Percentiles rank a stretch among this genome's conserved stretches.
Evolutionary conservation across 2,113 vertebrate genomes (phyloP).

Genomic region (Urocynchramus pylzowi): DNA sequence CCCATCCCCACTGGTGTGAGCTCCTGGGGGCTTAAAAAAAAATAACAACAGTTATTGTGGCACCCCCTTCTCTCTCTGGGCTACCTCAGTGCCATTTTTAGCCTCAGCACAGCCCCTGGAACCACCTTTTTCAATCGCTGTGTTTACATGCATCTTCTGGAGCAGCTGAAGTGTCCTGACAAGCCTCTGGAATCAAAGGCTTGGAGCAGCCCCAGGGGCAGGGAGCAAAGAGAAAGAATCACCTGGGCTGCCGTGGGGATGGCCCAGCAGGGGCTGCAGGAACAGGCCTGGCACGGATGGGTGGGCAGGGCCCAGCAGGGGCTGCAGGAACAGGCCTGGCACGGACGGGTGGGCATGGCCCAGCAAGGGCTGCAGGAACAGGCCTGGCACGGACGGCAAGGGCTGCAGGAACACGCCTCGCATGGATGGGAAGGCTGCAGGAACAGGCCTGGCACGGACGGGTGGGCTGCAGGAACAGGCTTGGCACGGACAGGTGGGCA

Average conservation of each 20-base stretch:
- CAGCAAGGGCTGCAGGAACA: no score
- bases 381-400: no score
- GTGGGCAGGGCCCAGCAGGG: not conserved
- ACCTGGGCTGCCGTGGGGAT: not conserved
- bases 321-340: no score
- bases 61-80: not conserved
- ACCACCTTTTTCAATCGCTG: not conserved
- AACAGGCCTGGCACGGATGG: not conserved
- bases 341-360: no score
- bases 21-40: not conserved
- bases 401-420: no score
- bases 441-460: no score
- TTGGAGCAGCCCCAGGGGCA: not conserved
- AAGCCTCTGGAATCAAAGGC: conserved; percentile 41
- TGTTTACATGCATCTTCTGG: not conserved
- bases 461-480: no score
- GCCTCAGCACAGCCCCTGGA: not conserved
- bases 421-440: not conserved
- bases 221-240: not conserved
- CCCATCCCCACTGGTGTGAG: not conserved
- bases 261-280: not conserved
- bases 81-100: not conserved
- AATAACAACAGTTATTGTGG: not conserved
- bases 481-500: no score
- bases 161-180: not conserved